Evolutionary conservation across 2,888 invertebrate genomes (phyloP).

Genomic region (Gnatocerus cornutus): DNA sequence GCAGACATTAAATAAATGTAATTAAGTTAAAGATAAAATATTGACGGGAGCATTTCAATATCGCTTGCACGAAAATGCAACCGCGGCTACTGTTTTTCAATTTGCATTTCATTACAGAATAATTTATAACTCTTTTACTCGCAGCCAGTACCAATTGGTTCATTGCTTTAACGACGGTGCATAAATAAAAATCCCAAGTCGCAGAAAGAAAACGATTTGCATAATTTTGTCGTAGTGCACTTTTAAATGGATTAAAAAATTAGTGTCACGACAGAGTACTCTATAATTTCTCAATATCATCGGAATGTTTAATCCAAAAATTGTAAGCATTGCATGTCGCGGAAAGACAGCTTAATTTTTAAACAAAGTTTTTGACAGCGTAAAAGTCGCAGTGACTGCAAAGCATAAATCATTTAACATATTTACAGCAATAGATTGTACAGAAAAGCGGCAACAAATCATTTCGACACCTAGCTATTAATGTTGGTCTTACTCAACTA

Average conservation of each 20-base stretch:
- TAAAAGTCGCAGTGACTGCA: slow-evolving; percentile 50
- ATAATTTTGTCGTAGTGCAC: slow-evolving; percentile 19
- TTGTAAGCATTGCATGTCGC: too few relatives aligned
- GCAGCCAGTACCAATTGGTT: slow-evolving; percentile 41
- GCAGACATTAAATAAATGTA: slow-evolving; percentile 36
- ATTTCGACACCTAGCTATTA: slow-evolving; percentile 65
- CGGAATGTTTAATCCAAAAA: too few relatives aligned
- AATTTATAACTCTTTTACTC: slow-evolving; percentile 49
- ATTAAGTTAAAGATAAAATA: slow-evolving; percentile 45
- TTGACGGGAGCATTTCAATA: slow-evolving; percentile 40
- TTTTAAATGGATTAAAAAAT: slow-evolving; percentile 14
- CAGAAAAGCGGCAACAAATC: slow-evolving; percentile 62
- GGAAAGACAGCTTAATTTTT: too few relatives aligned
- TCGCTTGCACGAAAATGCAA: slow-evolving; percentile 48
- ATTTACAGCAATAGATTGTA: slow-evolving; percentile 54
- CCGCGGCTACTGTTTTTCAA: slow-evolving; percentile 50
- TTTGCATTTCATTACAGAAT: slow-evolving; percentile 49
- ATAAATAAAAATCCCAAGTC: slow-evolving; percentile 27
- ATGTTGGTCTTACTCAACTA: slow-evolving; percentile 50
- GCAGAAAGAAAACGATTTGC: slow-evolving; percentile 19
- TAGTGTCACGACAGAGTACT: background rate
- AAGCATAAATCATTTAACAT: slow-evolving; percentile 62
- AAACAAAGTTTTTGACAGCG: slow-evolving; percentile 50
- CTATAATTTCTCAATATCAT: too few relatives aligned
- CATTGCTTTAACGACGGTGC: slow-evolving; percentile 25